These are phyloP conservation scores for Empis stercorea DNA, from an alignment of 2,888 invertebrate species.

Conservation along the genomic window DNA sequence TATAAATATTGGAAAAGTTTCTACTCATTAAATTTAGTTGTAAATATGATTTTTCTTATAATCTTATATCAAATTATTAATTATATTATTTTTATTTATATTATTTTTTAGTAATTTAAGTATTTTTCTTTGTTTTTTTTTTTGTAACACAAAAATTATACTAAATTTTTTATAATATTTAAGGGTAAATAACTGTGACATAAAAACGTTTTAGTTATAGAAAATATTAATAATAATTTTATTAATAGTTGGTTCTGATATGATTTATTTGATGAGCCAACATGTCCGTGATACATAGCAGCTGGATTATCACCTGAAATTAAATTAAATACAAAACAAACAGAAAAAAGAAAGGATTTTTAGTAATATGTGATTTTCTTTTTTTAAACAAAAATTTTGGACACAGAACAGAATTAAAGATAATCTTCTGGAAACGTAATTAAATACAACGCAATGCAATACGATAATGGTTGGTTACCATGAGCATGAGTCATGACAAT, in stretches of 20 bases:
- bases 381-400: no score
- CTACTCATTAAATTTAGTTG: no score
- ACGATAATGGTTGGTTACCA: no score
- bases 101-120: neutral
- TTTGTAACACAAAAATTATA: neutral
- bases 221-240: conserved; percentile 1
- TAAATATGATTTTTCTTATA: no score
- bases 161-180: neutral
- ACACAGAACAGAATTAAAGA: no score
- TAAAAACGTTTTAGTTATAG: neutral
- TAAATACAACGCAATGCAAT: no score
- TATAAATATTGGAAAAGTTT: no score
- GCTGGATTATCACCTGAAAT: conserved; percentile 66
- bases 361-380: no score
- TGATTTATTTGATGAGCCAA: conserved; percentile 35
- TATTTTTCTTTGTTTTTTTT: neutral
- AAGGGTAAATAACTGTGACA: neutral
- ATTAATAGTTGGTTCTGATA: conserved; percentile 28
- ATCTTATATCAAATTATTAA: no score
- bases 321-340: conserved; percentile 9
- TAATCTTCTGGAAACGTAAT: no score
- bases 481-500: no score
- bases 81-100: neutral
- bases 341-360: neutral
- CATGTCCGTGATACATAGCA: conserved; percentile 53